Base-by-base conservation (phyloP, 2,888 invertebrate genomes). In the Neocrepidodera transversa region DNA sequence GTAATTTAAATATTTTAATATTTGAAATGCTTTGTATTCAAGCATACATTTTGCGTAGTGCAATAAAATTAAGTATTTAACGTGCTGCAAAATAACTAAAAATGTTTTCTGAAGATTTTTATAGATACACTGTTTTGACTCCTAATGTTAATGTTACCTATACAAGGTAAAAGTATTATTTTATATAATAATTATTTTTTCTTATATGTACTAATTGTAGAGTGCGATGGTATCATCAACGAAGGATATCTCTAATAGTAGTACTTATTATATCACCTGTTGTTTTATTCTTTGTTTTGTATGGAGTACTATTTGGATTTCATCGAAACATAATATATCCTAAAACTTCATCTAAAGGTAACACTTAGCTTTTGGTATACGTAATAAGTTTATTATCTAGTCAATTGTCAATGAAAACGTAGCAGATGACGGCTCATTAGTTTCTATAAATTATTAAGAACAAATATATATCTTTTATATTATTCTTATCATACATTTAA, bases 211-310 rank as follows among this genome's bases (percentile, higher is more conserved):
- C 14, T 20, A 26, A 28, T 55, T 63, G 14, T 43, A 65, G 67
- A 36, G 32, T 38, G 35, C 47, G 59, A 57, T 66, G 67, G 65
- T 53, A 57, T 53, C 51, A 69, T 20, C 71, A 72, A 52, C 65
- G 62, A 35, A 68, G 65, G 43, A 67, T 70, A 17, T 43, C 68
- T 7, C 48, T 72, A 48, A 40, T 72, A 17, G 36, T 72, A 23
- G 60, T 63, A 8, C 61, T 70, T 16, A 49, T 74, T 6, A 66
- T 68, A 14, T 52, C 69, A 14, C 72, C 74, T 4, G 61, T 72
- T 14, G 62, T 71, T 16, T 47, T 74, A 52, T 72, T 71, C 45
- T 74, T 68, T 54, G 67, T 66, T 23, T 65, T 69, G 32, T 73
- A 73, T 53, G 65, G 68, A 57, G 56, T 68, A 7, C 40, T 71